phyloP scores from a whole-genome alignment of 2,113 vertebrate species.

The Engraulis encrasicolus region DNA sequence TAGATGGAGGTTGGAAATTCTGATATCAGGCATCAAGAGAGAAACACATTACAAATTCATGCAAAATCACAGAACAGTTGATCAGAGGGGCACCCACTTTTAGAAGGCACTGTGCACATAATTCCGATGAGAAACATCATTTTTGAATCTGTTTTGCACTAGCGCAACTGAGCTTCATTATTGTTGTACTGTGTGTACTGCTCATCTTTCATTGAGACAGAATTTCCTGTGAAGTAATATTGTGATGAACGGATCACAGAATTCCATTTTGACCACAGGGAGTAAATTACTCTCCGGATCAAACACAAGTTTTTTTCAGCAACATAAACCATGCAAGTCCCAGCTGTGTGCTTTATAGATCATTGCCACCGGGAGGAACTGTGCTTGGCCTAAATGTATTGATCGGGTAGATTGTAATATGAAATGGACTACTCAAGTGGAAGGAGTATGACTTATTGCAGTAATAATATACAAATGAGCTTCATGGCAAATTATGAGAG shows the following conservation, averaged over 20 bases:
- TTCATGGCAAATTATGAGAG: neutral
- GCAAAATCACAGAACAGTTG: neutral
- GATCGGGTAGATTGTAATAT: neutral
- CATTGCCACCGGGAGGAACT: too few relatives aligned
- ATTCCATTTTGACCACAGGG: neutral
- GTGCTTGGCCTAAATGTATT: neutral
- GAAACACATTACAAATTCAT: neutral
- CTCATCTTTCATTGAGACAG: too few relatives aligned
- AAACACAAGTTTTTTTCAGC: neutral
- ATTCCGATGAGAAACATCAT: neutral
- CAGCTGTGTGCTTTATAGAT: neutral
- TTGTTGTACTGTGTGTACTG: too few relatives aligned
- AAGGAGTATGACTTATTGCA: too few relatives aligned
- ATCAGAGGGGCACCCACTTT: neutral
- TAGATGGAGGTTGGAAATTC: neutral
- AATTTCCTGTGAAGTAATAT: too few relatives aligned
- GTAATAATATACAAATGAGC: too few relatives aligned
- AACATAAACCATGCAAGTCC: neutral
- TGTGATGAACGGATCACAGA: too few relatives aligned
- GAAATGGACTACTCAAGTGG: too few relatives aligned
- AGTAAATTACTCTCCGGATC: neutral
- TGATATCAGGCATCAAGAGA: neutral
- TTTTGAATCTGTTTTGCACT: neutral
- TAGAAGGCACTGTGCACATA: neutral
- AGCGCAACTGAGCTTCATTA: too few relatives aligned